Conservation (phyloP, 1,140 invertebrate species). For the Lordiphosa clarofinis region DNA sequence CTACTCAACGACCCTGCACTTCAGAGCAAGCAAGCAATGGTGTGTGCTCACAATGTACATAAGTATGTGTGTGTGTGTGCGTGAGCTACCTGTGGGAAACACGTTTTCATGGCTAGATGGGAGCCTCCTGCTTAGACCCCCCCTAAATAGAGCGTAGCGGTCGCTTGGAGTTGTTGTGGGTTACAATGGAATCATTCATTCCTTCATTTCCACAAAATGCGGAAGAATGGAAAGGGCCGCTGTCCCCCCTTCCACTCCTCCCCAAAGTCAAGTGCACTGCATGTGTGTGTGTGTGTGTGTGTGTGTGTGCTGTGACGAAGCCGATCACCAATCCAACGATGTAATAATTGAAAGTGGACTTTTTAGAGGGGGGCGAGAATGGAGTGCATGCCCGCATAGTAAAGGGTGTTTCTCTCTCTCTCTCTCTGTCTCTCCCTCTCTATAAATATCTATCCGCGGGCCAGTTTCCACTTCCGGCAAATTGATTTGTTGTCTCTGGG, state of each 20-base stretch:
- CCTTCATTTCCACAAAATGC: conserved; percentile 46
- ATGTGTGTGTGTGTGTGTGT: conserved; percentile 4
- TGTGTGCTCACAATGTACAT: neutral
- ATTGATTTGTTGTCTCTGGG: conserved; percentile 41
- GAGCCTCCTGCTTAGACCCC: neutral
- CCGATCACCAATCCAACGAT: conserved; percentile 44
- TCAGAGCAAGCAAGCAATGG: neutral
- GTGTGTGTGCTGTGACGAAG: conserved; percentile 15
- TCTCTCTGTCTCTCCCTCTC: neutral
- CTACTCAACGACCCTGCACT: too few species aligned
- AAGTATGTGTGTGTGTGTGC: conserved; percentile 4
- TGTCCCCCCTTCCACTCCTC: neutral
- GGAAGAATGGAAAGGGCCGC: conserved; percentile 17
- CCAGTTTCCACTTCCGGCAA: conserved; percentile 39
- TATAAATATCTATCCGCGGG: neutral
- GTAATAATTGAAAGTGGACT: conserved; percentile 44
- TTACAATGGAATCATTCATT: conserved; percentile 49
- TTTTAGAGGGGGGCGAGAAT: neutral
- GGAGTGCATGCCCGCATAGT: conserved; percentile 28
- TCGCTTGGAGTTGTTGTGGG: conserved; percentile 21
- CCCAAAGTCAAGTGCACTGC: conserved; percentile 36
- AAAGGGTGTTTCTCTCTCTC: neutral
- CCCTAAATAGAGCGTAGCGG: conserved; percentile 3
- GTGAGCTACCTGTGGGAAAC: conserved; percentile 67
- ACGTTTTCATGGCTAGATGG: conserved; percentile 37